Percentiles rank a stretch among this genome's conserved stretches.
These are phyloP conservation scores for Microcaecilia unicolor DNA, from an alignment of 2,797 vertebrate genomes.

Conservation along the genomic window DNA sequence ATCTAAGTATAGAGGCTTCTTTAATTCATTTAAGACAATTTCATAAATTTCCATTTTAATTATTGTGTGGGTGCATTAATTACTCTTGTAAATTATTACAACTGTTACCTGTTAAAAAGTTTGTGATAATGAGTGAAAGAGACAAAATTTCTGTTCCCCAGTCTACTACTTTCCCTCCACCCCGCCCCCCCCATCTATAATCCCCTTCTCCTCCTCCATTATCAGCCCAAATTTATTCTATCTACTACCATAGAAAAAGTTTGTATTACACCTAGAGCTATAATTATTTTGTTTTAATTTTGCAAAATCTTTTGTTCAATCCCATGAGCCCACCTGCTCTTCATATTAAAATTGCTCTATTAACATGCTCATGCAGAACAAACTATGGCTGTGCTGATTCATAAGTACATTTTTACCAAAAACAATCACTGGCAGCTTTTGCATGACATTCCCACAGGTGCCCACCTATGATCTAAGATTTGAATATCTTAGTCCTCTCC, in stretches of 20 bases:
- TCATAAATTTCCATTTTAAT: conserved; percentile 51
- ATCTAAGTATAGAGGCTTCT: no score
- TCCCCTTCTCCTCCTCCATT: conserved; percentile 31
- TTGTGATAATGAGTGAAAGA: conserved; percentile 28
- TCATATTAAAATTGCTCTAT: conserved; percentile 65
- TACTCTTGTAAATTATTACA: conserved; percentile 37
- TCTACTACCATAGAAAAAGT: conserved; percentile 52
- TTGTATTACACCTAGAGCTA: conserved; percentile 65
- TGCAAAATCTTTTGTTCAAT: conserved; percentile 69
- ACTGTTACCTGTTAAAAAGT: conserved; percentile 34
- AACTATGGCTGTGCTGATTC: conserved; percentile 64
- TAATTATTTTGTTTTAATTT: conserved; percentile 73
- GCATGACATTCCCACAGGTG: conserved; percentile 29
- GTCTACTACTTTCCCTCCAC: conserved; percentile 4
- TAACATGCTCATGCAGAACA: conserved; percentile 69
- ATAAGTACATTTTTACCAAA: conserved; percentile 49
- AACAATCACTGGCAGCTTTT: conserved; percentile 37
- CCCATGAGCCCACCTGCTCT: conserved; percentile 65
- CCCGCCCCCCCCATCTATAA: conserved; percentile 34
- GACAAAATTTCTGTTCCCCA: background rate
- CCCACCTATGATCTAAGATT: conserved; percentile 21
- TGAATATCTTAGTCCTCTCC: no score
- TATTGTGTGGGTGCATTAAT: conserved; percentile 42
- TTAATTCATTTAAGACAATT: conserved; percentile 53
- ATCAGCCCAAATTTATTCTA: conserved; percentile 53